phyloP scores from a whole-genome alignment of 2,797 vertebrate genomes.

The Pogoniulus pusillus region DNA sequence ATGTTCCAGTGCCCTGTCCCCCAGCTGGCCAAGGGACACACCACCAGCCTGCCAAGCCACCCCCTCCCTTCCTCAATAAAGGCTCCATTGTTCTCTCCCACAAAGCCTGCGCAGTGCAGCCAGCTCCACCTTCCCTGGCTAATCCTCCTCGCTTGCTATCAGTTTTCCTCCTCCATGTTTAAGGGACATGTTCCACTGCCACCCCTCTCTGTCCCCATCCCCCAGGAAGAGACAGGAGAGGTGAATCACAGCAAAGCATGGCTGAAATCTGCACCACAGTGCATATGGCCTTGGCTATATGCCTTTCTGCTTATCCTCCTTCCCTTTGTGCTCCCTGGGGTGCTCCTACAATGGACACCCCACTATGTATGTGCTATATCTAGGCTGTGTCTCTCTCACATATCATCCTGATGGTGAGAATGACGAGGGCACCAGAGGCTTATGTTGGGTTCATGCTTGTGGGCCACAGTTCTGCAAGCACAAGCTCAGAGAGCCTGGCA shows the following conservation, averaged over 20 bases:
- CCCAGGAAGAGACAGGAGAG: neutral
- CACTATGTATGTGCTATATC: neutral
- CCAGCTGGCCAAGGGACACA: neutral
- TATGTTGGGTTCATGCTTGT: neutral
- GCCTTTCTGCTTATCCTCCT: neutral
- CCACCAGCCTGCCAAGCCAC: neutral
- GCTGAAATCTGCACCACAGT: rapidly evolving
- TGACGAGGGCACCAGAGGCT: neutral
- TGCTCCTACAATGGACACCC: neutral
- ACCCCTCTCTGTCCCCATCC: neutral
- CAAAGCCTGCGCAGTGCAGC: slow-evolving; percentile 43
- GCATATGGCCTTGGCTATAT: neutral
- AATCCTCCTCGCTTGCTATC: neutral
- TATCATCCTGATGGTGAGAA: neutral
- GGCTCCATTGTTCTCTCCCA: slow-evolving; percentile 40
- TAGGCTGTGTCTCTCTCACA: neutral
- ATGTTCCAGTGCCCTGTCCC: neutral
- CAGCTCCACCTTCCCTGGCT: slow-evolving; percentile 45
- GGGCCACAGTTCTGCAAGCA: neutral
- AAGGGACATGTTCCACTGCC: neutral
- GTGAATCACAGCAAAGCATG: neutral
- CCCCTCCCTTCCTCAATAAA: slow-evolving; percentile 44
- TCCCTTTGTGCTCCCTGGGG: neutral
- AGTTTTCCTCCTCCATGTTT: neutral
- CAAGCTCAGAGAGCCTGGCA: rapidly evolving